Conservation (phyloP, 2,888 invertebrate species). For the Fabriciana adippe region DNA sequence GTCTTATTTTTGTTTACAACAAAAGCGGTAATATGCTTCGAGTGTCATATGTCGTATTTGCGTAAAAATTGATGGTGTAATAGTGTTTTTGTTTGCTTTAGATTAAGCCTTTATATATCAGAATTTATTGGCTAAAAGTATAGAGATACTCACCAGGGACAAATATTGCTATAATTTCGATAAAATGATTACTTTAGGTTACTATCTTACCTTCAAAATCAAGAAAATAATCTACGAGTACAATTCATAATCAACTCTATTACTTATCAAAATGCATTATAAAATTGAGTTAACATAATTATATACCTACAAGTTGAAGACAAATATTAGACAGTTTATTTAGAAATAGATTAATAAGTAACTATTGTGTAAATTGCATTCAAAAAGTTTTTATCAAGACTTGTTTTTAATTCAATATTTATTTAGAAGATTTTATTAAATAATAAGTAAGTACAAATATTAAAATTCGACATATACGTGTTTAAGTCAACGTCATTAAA, state of each 20-base stretch:
- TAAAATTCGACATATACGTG: slow-evolving; percentile 27
- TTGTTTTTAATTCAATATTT: slow-evolving; percentile 17
- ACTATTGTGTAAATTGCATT: slow-evolving; percentile 18
- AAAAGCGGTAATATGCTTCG: background rate
- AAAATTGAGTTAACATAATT: slow-evolving; percentile 4
- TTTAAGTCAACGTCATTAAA: slow-evolving; percentile 30
- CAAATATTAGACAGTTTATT: slow-evolving; percentile 16
- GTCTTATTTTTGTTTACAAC: background rate
- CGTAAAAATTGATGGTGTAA: background rate
- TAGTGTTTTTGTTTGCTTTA: background rate
- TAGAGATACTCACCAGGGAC: slow-evolving; percentile 9
- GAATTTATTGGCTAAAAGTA: background rate
- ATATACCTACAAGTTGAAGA: slow-evolving; percentile 5
- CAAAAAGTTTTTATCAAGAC: slow-evolving; percentile 4
- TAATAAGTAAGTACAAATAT: slow-evolving; percentile 9
- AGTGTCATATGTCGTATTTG: background rate
- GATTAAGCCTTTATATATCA: background rate
- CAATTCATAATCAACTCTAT: slow-evolving; percentile 4
- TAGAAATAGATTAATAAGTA: slow-evolving; percentile 18
- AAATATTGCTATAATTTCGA: background rate
- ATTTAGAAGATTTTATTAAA: slow-evolving; percentile 1
- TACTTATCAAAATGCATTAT: slow-evolving; percentile 13
- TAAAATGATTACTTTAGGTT: background rate
- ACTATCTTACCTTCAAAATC: slow-evolving; percentile 5
- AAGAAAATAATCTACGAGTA: background rate